Base-by-base conservation (phyloP, 2,113 vertebrate genomes). In the Capreolus pygargus region DNA sequence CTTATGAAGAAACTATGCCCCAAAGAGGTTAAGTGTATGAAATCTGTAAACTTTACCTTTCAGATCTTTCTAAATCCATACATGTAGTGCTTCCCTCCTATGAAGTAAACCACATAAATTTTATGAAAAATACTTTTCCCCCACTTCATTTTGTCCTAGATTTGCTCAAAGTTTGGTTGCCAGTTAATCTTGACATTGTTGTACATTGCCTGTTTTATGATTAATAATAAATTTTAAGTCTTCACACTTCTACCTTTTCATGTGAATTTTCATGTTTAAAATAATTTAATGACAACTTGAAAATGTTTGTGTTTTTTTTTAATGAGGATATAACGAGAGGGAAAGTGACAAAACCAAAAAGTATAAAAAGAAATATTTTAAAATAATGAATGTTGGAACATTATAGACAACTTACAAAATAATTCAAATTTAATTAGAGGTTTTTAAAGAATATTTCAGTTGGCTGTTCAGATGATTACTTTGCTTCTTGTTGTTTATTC, bases 291-390 rank as follows among this genome's bases (percentile, higher is more conserved):
- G 39, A 50, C 82, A 97, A 57, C 74, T 96, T 86, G 67, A 96
- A 79, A 43, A 67, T 94, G 50, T 70, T 76, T 94, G 58, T 97
- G 33, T 10, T 47, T 95, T 97, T 96, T 96, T 87, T 82, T 74
- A 91, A 89, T 79, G 70, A 94, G 15, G 8, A 58, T 16, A 91
- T 88, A 92, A 57, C 93, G 5, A 54, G 23, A 91, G 47, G 84
- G 30, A n/a, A 97, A 70, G 25, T 64, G 82, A 58, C 36, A 89
- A 93, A 89, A 79, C 21, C 45, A 79, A 84, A 54, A 91, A 47
- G 39, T 17, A 7, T 97, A 54, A 94, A 88, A 85, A 60, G 28
- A 96, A 97, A 95, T 90, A 92, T 60, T 93, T 86, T 60, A 58
- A 95, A 96, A 89, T 94, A 97, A 96, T 67, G 15, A 87, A 43